phyloP scores from a whole-genome alignment of 2,888 invertebrate species.

The Eucera pruinosa region DNA sequence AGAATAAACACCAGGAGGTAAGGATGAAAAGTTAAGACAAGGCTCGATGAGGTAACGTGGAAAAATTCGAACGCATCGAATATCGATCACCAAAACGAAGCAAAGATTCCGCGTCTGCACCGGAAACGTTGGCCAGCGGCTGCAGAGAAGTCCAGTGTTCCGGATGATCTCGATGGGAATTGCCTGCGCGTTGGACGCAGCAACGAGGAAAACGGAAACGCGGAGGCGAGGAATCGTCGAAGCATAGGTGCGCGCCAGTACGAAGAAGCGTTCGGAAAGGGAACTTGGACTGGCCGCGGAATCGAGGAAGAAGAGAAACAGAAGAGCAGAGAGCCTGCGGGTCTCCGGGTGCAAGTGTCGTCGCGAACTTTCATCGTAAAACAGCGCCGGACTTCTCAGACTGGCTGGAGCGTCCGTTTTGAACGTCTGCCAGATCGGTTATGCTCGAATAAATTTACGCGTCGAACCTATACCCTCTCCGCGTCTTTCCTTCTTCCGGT shows the following conservation, averaged over 20 bases:
- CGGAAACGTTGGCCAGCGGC: slow-evolving; percentile 30
- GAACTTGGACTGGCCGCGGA: slow-evolving; percentile 49
- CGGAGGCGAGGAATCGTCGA: slow-evolving; percentile 56
- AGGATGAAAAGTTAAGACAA: no score
- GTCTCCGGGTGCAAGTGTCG: slow-evolving; percentile 79
- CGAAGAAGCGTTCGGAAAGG: slow-evolving; percentile 61
- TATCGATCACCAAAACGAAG: neutral
- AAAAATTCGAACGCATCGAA: no score
- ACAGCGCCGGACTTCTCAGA: slow-evolving; percentile 68
- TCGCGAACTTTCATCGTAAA: slow-evolving; percentile 82
- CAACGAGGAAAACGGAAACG: slow-evolving; percentile 58
- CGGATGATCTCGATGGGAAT: slow-evolving; percentile 66
- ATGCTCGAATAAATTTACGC: slow-evolving; percentile 82
- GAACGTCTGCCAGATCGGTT: slow-evolving; percentile 83
- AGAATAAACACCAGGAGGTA: no score
- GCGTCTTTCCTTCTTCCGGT: no score
- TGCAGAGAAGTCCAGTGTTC: no score
- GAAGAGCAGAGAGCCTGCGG: no score
- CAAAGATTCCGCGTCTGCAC: slow-evolving; percentile 21
- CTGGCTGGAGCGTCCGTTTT: slow-evolving; percentile 76
- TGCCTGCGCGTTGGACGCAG: slow-evolving; percentile 41
- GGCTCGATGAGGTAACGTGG: no score
- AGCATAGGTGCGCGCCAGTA: slow-evolving; percentile 39
- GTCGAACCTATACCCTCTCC: slow-evolving; percentile 71
- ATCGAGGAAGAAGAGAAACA: slow-evolving; percentile 72